phyloP scores from a whole-genome alignment of 2,888 invertebrate species.

The Erynnis tages region DNA sequence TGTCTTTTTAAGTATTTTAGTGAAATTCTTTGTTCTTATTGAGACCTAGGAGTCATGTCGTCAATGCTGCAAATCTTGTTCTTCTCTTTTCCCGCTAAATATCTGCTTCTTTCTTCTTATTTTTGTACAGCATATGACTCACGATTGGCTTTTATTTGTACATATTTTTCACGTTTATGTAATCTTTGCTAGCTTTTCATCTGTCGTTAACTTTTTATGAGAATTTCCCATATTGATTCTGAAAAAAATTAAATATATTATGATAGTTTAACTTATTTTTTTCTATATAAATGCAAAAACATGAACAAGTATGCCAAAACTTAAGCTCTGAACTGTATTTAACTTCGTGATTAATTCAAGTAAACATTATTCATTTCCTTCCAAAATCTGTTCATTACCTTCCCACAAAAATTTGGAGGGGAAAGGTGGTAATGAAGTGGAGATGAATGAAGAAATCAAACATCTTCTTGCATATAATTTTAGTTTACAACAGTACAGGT shows the following conservation, averaged over 20 bases:
- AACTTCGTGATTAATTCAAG: neutral
- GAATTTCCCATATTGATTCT: neutral
- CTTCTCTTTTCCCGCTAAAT: neutral
- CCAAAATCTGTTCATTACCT: constrained; percentile 2
- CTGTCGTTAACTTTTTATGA: neutral
- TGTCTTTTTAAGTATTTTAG: no score
- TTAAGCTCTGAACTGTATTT: no score
- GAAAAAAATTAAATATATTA: neutral
- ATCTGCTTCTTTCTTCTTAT: no score
- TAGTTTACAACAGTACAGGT: neutral
- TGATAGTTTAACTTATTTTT: neutral
- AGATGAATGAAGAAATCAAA: constrained; percentile 2
- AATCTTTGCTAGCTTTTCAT: neutral
- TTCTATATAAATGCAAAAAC: no score
- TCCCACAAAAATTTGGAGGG: constrained; percentile 1
- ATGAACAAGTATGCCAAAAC: no score
- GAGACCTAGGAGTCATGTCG: constrained; percentile 12
- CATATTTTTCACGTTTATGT: constrained; percentile 1
- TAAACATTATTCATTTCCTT: neutral
- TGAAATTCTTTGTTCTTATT: constrained; percentile 8
- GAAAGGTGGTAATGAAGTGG: constrained; percentile 6
- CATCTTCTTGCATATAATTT: neutral
- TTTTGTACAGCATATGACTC: constrained; percentile 11
- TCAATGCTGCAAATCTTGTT: neutral
- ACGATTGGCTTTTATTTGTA: constrained; percentile 11